Evolutionary conservation across 2,797 vertebrate genomes (phyloP).

Genomic region (Pseudotriccus pelzelni): DNA sequence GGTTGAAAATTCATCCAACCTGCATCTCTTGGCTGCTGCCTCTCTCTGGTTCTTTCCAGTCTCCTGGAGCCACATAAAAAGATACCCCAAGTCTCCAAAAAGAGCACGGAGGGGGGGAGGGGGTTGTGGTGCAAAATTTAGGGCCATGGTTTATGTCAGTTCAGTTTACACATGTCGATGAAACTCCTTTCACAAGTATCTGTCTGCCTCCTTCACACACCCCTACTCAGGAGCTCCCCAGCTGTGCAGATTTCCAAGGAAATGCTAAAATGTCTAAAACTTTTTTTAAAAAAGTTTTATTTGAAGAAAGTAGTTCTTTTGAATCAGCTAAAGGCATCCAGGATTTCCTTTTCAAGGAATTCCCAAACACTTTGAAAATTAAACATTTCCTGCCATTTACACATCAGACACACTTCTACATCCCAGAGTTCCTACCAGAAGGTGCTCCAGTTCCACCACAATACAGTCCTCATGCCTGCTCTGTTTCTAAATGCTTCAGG

Average conservation of each 20-base stretch:
- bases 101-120: fast-evolving
- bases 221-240: neutral
- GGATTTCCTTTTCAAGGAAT: neutral
- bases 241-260: neutral
- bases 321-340: neutral
- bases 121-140: neutral
- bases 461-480: neutral
- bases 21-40: fast-evolving
- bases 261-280: neutral
- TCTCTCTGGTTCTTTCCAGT: neutral
- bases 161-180: neutral
- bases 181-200: neutral
- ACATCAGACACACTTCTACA: neutral
- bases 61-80: neutral
- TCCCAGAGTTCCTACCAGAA: neutral
- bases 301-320: neutral
- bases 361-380: neutral
- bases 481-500: neutral
- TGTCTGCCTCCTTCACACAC: neutral
- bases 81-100: neutral
- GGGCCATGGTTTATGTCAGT: neutral
- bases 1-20: neutral
- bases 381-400: neutral
- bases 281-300: neutral
- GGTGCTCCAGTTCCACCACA: neutral